phyloP scores from a whole-genome alignment of 2,888 invertebrate species.

The Amphipoea lucens region DNA sequence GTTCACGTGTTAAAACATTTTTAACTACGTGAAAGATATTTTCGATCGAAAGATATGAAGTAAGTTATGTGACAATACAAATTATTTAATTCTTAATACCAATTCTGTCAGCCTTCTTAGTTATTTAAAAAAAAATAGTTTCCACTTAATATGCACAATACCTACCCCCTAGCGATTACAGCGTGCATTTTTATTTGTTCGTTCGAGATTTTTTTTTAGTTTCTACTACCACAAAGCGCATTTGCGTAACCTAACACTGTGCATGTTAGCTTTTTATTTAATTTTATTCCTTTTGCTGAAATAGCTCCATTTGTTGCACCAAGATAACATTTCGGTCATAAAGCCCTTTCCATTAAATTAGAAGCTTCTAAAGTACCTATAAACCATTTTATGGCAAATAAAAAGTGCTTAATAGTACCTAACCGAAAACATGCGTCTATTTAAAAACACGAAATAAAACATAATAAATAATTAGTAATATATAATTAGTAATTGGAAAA shows the following conservation, averaged over 20 bases:
- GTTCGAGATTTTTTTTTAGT: neutral
- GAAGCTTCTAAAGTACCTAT: neutral
- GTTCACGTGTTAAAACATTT: neutral
- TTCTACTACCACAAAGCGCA: slow-evolving; percentile 14
- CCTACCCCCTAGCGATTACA: slow-evolving; percentile 27
- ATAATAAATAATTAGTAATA: neutral
- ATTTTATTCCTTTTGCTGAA: slow-evolving; percentile 1
- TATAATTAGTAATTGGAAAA: neutral
- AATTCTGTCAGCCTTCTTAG: slow-evolving; percentile 17
- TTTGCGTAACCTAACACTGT: slow-evolving; percentile 32
- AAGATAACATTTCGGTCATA: slow-evolving; percentile 21
- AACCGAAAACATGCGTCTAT: neutral
- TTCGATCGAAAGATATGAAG: slow-evolving; percentile 20
- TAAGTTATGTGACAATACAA: slow-evolving; percentile 30
- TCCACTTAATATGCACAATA: slow-evolving; percentile 31
- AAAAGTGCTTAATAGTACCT: slow-evolving; percentile 7
- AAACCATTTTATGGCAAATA: slow-evolving; percentile 13
- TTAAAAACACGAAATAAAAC: slow-evolving; percentile 20
- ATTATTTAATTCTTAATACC: neutral
- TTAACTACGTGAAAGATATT: slow-evolving; percentile 10
- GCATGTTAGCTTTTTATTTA: slow-evolving; percentile 55
- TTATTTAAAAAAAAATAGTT: slow-evolving; percentile 2
- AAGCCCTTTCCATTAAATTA: slow-evolving; percentile 4
- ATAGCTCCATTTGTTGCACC: slow-evolving; percentile 26
- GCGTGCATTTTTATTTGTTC: slow-evolving; percentile 18